Conservation (phyloP, 2,797 vertebrate species). For the Sciurus vulgaris region DNA sequence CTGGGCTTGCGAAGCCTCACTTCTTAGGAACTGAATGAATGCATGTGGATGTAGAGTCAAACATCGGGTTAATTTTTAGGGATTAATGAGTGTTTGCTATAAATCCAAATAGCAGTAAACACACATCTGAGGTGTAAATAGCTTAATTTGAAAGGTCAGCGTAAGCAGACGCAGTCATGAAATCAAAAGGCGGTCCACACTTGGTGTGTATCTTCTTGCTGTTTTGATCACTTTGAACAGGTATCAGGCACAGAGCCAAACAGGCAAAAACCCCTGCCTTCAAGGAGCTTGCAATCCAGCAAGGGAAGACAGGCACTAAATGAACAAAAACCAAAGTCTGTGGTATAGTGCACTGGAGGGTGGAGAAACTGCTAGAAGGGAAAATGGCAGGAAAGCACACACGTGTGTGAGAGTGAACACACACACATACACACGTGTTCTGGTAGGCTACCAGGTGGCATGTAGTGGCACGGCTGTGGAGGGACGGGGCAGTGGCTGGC, state of each 20-base stretch:
- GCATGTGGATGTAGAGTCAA: neutral
- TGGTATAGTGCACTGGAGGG: neutral
- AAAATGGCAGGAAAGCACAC: too few relatives aligned
- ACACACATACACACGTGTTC: too few relatives aligned
- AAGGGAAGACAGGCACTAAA: neutral
- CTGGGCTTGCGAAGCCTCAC: neutral
- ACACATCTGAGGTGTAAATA: conserved; percentile 73
- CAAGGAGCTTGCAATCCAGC: neutral
- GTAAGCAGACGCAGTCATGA: conserved; percentile 59
- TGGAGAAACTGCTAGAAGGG: neutral
- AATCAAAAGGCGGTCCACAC: conserved; percentile 10
- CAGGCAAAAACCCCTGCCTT: neutral
- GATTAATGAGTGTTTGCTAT: conserved; percentile 35
- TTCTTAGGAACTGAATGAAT: conserved; percentile 16
- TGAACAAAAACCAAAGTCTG: neutral
- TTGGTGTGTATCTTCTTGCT: neutral
- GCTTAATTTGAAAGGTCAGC: conserved; percentile 78
- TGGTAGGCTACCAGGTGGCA: neutral
- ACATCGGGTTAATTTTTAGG: conserved; percentile 40
- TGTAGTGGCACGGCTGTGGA: neutral
- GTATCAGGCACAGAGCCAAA: neutral
- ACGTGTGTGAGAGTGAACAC: rapidly evolving
- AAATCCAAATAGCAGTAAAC: conserved; percentile 62
- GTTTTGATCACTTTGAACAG: neutral
- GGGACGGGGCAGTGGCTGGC: neutral